phyloP scores from a whole-genome alignment of 2,797 vertebrate genomes.

The Denticeps clupeoides region DNA sequence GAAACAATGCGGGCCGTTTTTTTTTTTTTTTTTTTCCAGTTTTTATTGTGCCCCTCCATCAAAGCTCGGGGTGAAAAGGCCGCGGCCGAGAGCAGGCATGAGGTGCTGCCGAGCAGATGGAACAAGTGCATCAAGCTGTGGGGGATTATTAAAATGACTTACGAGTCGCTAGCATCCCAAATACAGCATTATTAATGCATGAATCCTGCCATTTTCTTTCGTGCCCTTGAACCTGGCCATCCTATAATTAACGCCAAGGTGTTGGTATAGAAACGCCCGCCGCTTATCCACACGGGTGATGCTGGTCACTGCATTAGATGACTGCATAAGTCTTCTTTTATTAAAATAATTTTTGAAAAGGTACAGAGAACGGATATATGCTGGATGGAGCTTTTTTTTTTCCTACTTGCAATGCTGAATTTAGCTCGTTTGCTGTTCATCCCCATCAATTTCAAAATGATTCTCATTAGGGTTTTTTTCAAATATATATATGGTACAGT shows the following conservation, averaged over 20 bases:
- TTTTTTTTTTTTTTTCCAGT: constrained; percentile 18
- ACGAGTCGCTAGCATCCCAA: constrained; percentile 70
- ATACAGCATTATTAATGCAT: constrained; percentile 72
- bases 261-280: constrained; percentile 37
- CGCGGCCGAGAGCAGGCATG: constrained; percentile 49
- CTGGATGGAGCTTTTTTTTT: constrained; percentile 39
- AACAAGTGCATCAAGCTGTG: constrained; percentile 76
- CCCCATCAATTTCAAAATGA: constrained; percentile 34
- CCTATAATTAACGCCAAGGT: constrained; percentile 42
- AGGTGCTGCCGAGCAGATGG: constrained; percentile 69
- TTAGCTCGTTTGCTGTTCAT: constrained; percentile 52
- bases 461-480: constrained; percentile 33
- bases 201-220: constrained; percentile 61
- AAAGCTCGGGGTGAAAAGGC: constrained; percentile 56
- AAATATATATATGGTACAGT: constrained; percentile 58
- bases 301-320: constrained; percentile 77
- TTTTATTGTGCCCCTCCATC: constrained; percentile 65
- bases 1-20: constrained; percentile 22
- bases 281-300: constrained; percentile 41
- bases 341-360: constrained; percentile 62
- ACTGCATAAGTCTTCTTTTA: too few species aligned
- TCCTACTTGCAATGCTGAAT: constrained; percentile 53
- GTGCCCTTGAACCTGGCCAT: constrained; percentile 67
- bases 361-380: constrained; percentile 71
- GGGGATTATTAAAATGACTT: constrained; percentile 78